phyloP scores from a whole-genome alignment of 2,888 invertebrate genomes.

The Andricus curvator region DNA sequence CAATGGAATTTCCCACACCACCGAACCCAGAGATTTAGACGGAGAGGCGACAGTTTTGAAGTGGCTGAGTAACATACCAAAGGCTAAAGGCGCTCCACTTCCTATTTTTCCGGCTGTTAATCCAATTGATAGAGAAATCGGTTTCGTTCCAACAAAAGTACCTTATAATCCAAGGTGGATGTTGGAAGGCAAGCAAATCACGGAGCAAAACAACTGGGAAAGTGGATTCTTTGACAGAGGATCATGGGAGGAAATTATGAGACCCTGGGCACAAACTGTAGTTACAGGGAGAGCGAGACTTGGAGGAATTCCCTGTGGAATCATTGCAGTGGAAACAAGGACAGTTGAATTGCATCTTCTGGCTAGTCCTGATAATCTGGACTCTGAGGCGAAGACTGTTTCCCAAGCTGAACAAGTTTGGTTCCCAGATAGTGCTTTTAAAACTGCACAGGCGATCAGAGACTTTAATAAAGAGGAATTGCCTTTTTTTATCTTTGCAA shows the following conservation, averaged over 20 bases:
- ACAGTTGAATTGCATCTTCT: no score
- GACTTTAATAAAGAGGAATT: slow-evolving; percentile 97
- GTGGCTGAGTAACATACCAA: no score
- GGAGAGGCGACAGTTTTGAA: no score
- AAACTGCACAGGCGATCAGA: slow-evolving; percentile 98
- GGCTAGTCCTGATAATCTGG: slow-evolving; percentile 82
- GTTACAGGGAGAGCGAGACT: slow-evolving; percentile 93
- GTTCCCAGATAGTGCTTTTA: slow-evolving; percentile 99
- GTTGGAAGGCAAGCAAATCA: slow-evolving; percentile 86
- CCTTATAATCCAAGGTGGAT: slow-evolving; percentile 98
- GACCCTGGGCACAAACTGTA: slow-evolving; percentile 98
- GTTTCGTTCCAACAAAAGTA: slow-evolving; percentile 92
- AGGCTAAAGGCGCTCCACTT: slow-evolving; percentile 85
- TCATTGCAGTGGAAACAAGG: no score
- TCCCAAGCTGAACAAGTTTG: slow-evolving; percentile 97
- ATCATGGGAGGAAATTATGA: slow-evolving; percentile 95
- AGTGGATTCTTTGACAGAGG: slow-evolving; percentile 96
- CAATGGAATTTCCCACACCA: no score
- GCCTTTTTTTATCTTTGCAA: slow-evolving; percentile 98
- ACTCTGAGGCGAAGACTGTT: slow-evolving; percentile 97
- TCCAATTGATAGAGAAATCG: slow-evolving; percentile 90
- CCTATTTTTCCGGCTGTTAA: slow-evolving; percentile 85
- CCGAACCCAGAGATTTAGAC: no score
- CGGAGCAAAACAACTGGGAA: slow-evolving; percentile 86
- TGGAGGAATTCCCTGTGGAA: slow-evolving; percentile 96